Conservation (phyloP, 2,888 invertebrate species). For the Eugnorisma glareosa region DNA sequence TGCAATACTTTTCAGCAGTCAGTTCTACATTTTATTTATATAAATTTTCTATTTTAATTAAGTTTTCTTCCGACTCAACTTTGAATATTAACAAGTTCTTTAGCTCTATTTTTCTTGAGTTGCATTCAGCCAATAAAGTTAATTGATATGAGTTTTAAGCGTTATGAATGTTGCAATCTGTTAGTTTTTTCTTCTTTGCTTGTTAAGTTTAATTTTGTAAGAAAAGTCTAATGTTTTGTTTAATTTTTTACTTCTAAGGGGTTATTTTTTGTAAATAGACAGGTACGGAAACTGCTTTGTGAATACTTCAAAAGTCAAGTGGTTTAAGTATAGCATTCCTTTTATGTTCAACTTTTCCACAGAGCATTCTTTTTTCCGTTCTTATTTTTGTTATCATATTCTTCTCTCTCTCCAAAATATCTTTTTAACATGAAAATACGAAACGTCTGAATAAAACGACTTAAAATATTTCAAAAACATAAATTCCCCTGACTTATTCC, state of each 20-base stretch:
- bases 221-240: too few relatives aligned
- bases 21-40: slow-evolving; percentile 73
- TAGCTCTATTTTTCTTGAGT: slow-evolving; percentile 63
- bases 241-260: neutral
- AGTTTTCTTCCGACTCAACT: slow-evolving; percentile 71
- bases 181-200: slow-evolving; percentile 6
- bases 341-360: neutral
- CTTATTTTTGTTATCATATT: neutral
- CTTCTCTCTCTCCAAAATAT: neutral
- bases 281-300: neutral
- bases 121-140: slow-evolving; percentile 53
- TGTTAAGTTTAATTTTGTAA: neutral
- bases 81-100: slow-evolving; percentile 72
- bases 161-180: slow-evolving; percentile 26
- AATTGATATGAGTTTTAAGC: slow-evolving; percentile 48
- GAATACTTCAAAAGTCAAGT: neutral
- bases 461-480: slow-evolving; percentile 35
- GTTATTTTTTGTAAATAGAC: neutral
- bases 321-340: neutral
- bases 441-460: neutral
- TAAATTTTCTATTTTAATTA: slow-evolving; percentile 75
- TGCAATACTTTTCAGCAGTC: slow-evolving; percentile 62
- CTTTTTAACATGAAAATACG: neutral
- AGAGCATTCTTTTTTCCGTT: neutral
- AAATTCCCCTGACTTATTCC: slow-evolving; percentile 48